Percentiles rank a stretch among this genome's conserved stretches.
These are phyloP conservation scores for Epinotia brunnichana DNA, from an alignment of 2,888 invertebrate genomes.

Conservation along the genomic window DNA sequence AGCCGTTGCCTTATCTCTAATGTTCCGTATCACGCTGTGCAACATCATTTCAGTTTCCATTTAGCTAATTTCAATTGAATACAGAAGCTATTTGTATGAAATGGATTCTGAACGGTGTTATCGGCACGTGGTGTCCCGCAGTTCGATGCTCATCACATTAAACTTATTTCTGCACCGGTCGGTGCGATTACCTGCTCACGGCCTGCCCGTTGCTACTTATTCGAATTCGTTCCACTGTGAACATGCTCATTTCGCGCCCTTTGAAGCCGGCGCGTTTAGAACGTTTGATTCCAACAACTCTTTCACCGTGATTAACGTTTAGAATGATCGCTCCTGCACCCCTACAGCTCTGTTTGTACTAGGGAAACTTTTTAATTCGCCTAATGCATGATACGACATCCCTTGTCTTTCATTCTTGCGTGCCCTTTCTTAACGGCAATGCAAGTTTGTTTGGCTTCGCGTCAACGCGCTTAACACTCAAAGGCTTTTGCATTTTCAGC, in stretches of 20 bases:
- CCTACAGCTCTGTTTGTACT: slow-evolving; percentile 57
- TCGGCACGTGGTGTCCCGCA: slow-evolving; percentile 41
- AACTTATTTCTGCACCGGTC: slow-evolving; percentile 71
- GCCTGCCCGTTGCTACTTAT: slow-evolving; percentile 62
- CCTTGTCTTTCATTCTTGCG: slow-evolving; percentile 49
- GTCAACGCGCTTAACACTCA: slow-evolving; percentile 59
- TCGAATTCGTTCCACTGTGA: slow-evolving; percentile 72
- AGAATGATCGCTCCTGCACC: slow-evolving; percentile 59
- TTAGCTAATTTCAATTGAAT: slow-evolving; percentile 32
- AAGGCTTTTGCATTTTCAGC: slow-evolving; percentile 73
- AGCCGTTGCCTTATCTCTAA: slow-evolving; percentile 9
- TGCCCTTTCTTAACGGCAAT: slow-evolving; percentile 74
- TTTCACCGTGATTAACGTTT: slow-evolving; percentile 63
- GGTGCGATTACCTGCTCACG: slow-evolving; percentile 68
- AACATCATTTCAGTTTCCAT: slow-evolving; percentile 30
- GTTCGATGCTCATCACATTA: slow-evolving; percentile 62
- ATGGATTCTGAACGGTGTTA: slow-evolving; percentile 35
- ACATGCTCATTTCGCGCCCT: slow-evolving; percentile 75
- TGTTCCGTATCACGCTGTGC: slow-evolving; percentile 8
- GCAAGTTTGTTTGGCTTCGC: slow-evolving; percentile 70
- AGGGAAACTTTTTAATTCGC: slow-evolving; percentile 80
- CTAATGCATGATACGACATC: slow-evolving; percentile 74
- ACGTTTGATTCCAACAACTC: slow-evolving; percentile 77
- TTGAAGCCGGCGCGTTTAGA: slow-evolving; percentile 70
- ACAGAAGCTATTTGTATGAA: slow-evolving; percentile 22